A percentile compares a stretch with the other conserved stretches of the same genome.
Conservation (phyloP, 2,888 invertebrate species). For the Artemia sp. region DNA sequence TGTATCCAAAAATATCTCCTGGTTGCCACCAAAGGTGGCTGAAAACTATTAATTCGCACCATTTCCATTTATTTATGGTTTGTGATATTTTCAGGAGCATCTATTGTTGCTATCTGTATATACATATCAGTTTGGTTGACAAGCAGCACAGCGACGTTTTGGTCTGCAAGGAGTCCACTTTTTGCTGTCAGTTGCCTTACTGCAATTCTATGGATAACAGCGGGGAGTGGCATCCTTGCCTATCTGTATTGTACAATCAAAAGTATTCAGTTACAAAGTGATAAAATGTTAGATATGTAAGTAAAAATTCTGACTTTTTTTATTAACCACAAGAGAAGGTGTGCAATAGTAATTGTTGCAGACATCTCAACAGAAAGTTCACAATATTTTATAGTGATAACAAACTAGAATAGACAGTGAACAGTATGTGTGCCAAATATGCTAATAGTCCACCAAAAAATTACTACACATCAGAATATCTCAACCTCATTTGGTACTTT, state of each 20-base stretch:
- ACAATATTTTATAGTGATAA: too few species aligned
- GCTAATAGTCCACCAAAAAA: too few species aligned
- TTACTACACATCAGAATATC: too few species aligned
- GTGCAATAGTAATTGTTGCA: neutral
- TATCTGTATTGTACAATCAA: neutral
- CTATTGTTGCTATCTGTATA: neutral
- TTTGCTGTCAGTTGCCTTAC: constrained; percentile 1
- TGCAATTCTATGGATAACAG: constrained; percentile 7
- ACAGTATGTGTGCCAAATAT: too few species aligned
- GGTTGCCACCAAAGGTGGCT: too few species aligned
- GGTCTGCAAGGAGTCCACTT: neutral
- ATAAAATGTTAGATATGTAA: neutral
- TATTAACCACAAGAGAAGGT: neutral
- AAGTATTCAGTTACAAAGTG: neutral
- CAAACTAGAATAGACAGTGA: too few species aligned
- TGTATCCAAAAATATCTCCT: too few species aligned
- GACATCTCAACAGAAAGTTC: too few species aligned
- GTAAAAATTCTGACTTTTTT: neutral
- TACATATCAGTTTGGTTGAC: constrained; percentile 12
- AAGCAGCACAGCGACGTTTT: neutral
- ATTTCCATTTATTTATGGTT: too few species aligned
- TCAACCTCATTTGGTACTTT: too few species aligned
- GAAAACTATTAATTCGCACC: too few species aligned
- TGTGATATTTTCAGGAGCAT: neutral
- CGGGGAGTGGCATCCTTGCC: neutral